phyloP scores from a whole-genome alignment of 2,113 vertebrate species.

The Paratilapia polleni region DNA sequence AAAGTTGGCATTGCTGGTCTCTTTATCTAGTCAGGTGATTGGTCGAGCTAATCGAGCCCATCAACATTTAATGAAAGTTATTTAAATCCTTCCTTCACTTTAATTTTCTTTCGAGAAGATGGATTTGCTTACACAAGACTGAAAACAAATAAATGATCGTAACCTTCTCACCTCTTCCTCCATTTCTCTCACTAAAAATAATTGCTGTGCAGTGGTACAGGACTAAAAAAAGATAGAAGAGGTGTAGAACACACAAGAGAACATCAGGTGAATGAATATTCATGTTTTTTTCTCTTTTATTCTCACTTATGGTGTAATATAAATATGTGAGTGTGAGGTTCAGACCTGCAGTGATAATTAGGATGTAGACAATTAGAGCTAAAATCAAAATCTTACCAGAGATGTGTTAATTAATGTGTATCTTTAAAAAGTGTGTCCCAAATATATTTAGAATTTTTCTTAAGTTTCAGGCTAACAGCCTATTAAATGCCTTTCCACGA shows the following conservation, averaged over 20 bases:
- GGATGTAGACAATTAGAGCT: neutral
- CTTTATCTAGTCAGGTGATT: slow-evolving; percentile 25
- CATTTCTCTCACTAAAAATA: neutral
- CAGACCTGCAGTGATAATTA: neutral
- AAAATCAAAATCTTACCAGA: neutral
- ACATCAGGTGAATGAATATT: neutral
- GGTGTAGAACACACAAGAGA: neutral
- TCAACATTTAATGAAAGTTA: slow-evolving; percentile 57
- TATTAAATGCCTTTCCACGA: neutral
- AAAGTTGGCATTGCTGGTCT: neutral
- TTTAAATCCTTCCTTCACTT: slow-evolving; percentile 46
- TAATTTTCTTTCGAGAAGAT: slow-evolving; percentile 27
- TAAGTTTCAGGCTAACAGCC: neutral
- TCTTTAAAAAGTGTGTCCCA: neutral
- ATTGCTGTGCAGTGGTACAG: neutral
- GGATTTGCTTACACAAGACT: slow-evolving; percentile 15
- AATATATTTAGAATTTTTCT: neutral
- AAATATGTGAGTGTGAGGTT: slow-evolving; percentile 10
- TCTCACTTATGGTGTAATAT: neutral
- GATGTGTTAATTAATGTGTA: neutral
- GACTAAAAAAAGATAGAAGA: neutral
- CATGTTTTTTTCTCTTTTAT: neutral
- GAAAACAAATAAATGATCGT: slow-evolving; percentile 38
- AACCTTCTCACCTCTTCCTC: slow-evolving; percentile 1
- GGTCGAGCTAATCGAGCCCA: slow-evolving; percentile 38